Conservation (phyloP, 1,140 invertebrate species). For the Orchesella cincta region DNA sequence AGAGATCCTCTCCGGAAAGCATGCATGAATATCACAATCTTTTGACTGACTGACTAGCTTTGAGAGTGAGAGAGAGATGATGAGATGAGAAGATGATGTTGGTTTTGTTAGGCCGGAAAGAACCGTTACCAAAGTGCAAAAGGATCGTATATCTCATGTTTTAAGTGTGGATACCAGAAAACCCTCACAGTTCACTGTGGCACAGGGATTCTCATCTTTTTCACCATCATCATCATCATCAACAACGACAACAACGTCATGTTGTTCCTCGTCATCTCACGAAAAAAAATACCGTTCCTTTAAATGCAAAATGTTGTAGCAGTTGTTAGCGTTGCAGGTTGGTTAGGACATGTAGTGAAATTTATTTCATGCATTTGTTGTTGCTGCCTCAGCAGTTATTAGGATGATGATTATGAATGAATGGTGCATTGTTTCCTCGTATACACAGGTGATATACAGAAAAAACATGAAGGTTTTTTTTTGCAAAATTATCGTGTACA, state of each 20-base stretch:
- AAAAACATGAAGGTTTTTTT: too few species aligned
- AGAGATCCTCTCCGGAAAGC: not conserved
- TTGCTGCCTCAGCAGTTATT: not conserved
- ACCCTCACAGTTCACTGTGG: constrained; percentile 7
- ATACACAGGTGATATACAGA: too few species aligned
- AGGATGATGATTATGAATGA: not conserved
- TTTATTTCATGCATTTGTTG: not conserved
- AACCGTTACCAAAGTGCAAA: constrained; percentile 13
- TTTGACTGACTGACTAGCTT: constrained; percentile 8
- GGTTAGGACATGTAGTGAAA: too few species aligned
- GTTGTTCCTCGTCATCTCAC: not conserved
- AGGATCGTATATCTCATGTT: not conserved
- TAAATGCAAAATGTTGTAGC: not conserved
- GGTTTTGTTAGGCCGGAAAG: not conserved
- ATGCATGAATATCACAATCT: not conserved
- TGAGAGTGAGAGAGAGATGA: not conserved
- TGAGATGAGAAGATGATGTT: not conserved
- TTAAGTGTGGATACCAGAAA: too few species aligned
- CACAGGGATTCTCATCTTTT: not conserved
- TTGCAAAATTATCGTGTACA: too few species aligned
- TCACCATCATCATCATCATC: not conserved
- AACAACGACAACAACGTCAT: too few species aligned
- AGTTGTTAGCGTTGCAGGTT: not conserved
- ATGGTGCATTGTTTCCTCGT: not conserved
- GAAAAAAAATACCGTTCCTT: not conserved